Evolutionary conservation across 2,113 vertebrate genomes (phyloP).

Genomic region (Puntigrus tetrazona): DNA sequence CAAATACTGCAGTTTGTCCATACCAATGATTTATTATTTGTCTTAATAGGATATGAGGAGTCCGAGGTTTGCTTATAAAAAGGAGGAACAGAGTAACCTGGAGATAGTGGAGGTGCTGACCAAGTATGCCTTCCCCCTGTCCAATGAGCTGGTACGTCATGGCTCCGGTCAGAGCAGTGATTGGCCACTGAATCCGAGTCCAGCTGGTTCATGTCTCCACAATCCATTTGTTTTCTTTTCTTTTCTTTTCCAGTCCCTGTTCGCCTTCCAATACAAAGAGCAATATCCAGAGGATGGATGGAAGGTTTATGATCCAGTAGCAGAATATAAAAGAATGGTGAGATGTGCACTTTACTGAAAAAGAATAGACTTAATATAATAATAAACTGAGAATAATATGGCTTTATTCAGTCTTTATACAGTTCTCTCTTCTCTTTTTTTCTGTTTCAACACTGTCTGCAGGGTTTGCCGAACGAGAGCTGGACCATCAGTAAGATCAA

Average conservation of each 20-base stretch:
- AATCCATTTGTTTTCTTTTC: conserved; percentile 22
- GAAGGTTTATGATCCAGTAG: conserved; percentile 91
- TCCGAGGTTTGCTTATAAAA: conserved; percentile 89
- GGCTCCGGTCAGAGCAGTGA: neutral
- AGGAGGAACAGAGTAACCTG: conserved; percentile 82
- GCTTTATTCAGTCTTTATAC: neutral
- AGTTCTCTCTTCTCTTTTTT: neutral
- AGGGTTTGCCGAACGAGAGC: conserved; percentile 97
- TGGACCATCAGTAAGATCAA: conserved; percentile 96
- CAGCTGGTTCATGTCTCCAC: neutral
- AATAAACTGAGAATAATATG: neutral
- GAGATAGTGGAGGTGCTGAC: conserved; percentile 86
- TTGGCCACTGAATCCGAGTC: neutral
- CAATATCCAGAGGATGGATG: conserved; percentile 89
- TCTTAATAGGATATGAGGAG: conserved; percentile 92
- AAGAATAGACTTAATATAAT: neutral
- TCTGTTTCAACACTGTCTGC: neutral
- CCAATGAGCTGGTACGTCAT: conserved; percentile 82
- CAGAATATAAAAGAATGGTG: conserved; percentile 94
- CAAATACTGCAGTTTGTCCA: neutral
- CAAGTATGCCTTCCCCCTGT: conserved; percentile 87
- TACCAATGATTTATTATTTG: conserved; percentile 5
- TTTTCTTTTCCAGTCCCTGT: conserved; percentile 79
- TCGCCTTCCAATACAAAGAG: conserved; percentile 92
- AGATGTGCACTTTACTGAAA: conserved; percentile 2